Percentiles rank a stretch among this genome's conserved stretches.
phyloP scores from a whole-genome alignment of 2,797 vertebrate species.

The Anas bernieri region DNA sequence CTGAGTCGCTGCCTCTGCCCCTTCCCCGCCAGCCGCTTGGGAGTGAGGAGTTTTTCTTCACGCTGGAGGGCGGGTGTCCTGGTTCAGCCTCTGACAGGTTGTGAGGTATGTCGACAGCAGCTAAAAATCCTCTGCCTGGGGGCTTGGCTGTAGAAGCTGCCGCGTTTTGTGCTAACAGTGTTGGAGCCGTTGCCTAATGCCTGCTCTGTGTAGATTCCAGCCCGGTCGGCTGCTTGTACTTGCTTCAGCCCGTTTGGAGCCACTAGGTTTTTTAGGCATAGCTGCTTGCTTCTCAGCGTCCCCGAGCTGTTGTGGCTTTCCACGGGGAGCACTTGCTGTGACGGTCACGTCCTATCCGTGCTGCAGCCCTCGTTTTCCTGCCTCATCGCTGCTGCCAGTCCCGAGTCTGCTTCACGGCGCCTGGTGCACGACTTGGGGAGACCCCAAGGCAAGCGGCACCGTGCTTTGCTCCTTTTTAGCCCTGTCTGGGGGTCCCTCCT shows the following conservation, averaged over 20 bases:
- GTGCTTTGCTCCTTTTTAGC: background rate
- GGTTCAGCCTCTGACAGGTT: background rate
- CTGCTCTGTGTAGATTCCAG: conserved; percentile 18
- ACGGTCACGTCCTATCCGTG: background rate
- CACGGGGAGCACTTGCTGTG: background rate
- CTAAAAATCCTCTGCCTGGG: background rate
- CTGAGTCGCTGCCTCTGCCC: background rate
- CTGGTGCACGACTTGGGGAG: background rate
- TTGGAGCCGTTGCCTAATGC: conserved; percentile 15
- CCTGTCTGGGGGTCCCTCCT: background rate
- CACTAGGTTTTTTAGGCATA: background rate
- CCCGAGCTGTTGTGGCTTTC: background rate
- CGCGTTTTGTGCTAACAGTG: background rate
- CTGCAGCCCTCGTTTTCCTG: background rate
- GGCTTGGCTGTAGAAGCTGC: conserved; percentile 38
- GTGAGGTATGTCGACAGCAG: conserved; percentile 31
- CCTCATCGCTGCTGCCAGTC: background rate
- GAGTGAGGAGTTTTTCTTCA: background rate
- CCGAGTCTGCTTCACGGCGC: background rate
- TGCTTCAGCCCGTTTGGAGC: conserved; percentile 6
- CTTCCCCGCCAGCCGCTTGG: background rate
- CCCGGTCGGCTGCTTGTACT: background rate
- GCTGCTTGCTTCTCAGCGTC: conserved; percentile 38
- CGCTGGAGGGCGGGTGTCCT: background rate
- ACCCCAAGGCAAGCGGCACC: background rate